Conservation (phyloP, 2,113 vertebrate genomes). For the Vicugna pacos region DNA sequence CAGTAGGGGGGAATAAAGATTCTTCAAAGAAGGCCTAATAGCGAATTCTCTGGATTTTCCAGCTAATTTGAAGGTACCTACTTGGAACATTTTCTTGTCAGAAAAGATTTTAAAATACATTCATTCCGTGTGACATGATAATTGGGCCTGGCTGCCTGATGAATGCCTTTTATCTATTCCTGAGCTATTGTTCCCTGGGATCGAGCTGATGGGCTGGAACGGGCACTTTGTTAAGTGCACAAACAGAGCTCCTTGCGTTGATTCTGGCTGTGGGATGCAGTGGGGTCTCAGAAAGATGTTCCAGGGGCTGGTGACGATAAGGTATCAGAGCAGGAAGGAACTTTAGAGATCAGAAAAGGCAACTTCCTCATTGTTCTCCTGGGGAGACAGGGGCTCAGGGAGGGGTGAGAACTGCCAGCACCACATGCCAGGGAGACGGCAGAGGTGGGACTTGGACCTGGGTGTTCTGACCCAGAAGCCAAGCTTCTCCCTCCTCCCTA, state of each 20-base stretch:
- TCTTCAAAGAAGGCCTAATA: constrained; percentile 76
- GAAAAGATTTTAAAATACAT: constrained; percentile 85
- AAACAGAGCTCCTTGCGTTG: neutral
- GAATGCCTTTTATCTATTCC: constrained; percentile 82
- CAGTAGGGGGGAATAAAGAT: constrained; percentile 71
- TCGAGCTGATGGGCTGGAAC: constrained; percentile 68
- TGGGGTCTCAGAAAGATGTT: neutral
- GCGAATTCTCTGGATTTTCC: constrained; percentile 83
- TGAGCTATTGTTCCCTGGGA: constrained; percentile 76
- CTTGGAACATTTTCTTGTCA: constrained; percentile 85
- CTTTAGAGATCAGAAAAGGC: neutral
- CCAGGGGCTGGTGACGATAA: neutral
- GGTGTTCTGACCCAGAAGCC: neutral
- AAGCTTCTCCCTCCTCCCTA: neutral
- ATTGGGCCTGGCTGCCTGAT: constrained; percentile 82
- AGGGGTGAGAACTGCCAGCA: neutral
- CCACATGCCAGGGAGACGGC: neutral
- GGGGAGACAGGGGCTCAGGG: neutral
- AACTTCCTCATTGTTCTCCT: neutral
- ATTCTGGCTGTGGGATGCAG: neutral
- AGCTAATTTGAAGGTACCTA: constrained; percentile 85
- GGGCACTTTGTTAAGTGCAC: constrained; percentile 74
- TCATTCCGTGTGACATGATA: constrained; percentile 84
- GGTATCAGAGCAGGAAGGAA: neutral
- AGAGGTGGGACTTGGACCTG: neutral